phyloP scores from a whole-genome alignment of 2,113 vertebrate genomes.

The Manacus vitellinus region DNA sequence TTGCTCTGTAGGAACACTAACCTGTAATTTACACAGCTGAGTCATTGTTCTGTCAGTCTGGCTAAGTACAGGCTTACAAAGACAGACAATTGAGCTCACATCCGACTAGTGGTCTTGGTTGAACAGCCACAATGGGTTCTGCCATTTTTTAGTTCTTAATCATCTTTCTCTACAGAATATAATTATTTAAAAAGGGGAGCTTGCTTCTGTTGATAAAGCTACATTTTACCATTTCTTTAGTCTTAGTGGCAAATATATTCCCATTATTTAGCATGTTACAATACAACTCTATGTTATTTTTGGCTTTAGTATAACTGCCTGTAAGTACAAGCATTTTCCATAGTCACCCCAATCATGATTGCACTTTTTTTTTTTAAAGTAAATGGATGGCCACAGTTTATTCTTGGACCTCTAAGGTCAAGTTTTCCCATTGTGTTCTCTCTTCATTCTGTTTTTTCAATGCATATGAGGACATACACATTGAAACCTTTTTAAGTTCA shows the following conservation, averaged over 20 bases:
- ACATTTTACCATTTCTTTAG: neutral
- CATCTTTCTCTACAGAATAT: neutral
- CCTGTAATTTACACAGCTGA: slow-evolving; percentile 2
- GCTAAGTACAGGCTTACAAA: slow-evolving; percentile 2
- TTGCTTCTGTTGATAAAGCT: neutral
- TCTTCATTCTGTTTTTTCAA: neutral
- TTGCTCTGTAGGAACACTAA: neutral
- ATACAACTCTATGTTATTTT: neutral
- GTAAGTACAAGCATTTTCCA: neutral
- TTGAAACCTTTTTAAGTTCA: neutral
- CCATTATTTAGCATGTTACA: neutral
- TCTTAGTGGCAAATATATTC: neutral
- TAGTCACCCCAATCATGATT: neutral
- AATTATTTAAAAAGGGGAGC: neutral
- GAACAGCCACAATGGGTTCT: neutral
- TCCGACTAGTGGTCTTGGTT: neutral
- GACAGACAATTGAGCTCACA: neutral
- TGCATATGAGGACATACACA: neutral
- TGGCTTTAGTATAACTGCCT: neutral
- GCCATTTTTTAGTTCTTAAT: neutral
- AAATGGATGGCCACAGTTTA: neutral
- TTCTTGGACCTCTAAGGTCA: neutral
- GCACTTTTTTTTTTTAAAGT: neutral
- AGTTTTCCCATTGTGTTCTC: neutral
- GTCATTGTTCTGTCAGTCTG: slow-evolving; percentile 19